Evolutionary conservation across 2,888 invertebrate species (phyloP), one percentile per base, ranked within the genome.

Genomic region (Ecliptopera silaceata): DNA sequence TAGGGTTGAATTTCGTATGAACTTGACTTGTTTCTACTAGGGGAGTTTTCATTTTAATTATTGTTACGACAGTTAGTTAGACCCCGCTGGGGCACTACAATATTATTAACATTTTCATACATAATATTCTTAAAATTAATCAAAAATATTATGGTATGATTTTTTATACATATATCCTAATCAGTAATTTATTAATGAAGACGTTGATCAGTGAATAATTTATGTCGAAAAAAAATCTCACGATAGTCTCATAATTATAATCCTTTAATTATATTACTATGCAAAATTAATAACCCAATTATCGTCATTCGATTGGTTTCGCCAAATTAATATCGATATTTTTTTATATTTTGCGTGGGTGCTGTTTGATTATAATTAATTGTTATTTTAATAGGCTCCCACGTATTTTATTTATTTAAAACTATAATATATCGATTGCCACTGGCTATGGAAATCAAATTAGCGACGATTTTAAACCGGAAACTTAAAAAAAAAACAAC

Each of bases 331-430:
- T 48, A 38, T 4, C 39, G 41, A 59, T 50, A 38, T 50, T 48
- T 50, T 53, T 32, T 12, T 52, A 59, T 50, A 32, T 39, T 39
- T 31, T 2, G 52, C 59, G 62, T 63, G 49, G 63, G 66, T 50
- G 59, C 43, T 39, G 42, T 34, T 53, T 39, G 17, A 4, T 4
- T 42, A 53, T 62, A 64, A 66, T 62, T 62, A 62, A 66, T 64
- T 61, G 52, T 61, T 62, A 45, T 55, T 52, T 61, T 63, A 63
- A 63, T 59, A 45, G 45, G 31, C 47, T 41, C 54, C 60, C 47
- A 56, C 57, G 36, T 44, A 47, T 48, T 8, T 11, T 52, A 55
- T 61, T 53, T 53, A 45, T 44, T 59, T 53, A 57, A 53, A n/a
- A n/a, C n/a, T 57, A 31, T 17, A 17, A 31, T n/a, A 49, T 38